Evolutionary conservation across 2,113 vertebrate species (phyloP).

Genomic region (Pelusios castaneus): DNA sequence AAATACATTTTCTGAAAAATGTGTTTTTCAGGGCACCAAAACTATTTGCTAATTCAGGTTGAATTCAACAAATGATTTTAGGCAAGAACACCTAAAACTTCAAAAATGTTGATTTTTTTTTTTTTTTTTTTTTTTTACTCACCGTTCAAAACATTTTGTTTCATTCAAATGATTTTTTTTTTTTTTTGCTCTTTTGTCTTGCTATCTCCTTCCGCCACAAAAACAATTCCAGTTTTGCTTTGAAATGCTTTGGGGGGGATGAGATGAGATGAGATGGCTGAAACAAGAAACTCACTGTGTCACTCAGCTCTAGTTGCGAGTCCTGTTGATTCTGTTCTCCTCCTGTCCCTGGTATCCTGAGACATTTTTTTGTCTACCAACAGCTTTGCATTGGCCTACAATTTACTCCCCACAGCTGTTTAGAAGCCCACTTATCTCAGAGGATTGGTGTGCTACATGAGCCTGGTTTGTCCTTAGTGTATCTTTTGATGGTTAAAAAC

Average conservation of each 20-base stretch:
- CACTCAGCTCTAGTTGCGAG: neutral
- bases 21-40: no score
- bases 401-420: neutral
- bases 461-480: neutral
- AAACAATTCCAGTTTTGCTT: neutral
- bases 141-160: neutral
- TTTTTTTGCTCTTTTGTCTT: neutral
- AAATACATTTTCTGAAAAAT: neutral
- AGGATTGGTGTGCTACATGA: neutral
- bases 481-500: neutral
- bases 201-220: neutral
- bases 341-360: no score
- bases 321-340: neutral
- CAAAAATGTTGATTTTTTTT: neutral
- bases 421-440: neutral
- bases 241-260: neutral
- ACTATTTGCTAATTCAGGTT: neutral
- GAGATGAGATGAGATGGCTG: neutral
- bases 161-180: neutral
- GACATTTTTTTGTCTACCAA: neutral
- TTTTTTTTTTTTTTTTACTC: no score
- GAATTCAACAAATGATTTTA: neutral
- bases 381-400: neutral
- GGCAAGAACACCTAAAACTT: no score
- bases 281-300: neutral